These are phyloP conservation scores for Psilopsiagon aurifrons DNA, from an alignment of 2,113 vertebrate species.

Conservation along the genomic window DNA sequence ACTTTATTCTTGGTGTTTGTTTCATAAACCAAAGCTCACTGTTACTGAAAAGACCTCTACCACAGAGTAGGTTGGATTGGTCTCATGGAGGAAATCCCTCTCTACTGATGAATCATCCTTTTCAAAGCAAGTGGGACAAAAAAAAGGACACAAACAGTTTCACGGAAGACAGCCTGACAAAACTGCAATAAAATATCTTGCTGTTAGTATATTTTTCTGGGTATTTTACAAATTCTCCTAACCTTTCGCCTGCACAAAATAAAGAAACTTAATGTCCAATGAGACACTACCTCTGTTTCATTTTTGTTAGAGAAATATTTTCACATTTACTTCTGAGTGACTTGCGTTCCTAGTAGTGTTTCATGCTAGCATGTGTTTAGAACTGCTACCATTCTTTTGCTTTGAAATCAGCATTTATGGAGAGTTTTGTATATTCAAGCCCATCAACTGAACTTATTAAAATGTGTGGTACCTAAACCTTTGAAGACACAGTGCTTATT, in stretches of 20 bases:
- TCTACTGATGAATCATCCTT: not conserved
- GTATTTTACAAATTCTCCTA: not conserved
- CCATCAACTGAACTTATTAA: not conserved
- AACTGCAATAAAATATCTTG: not conserved
- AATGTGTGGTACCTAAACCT: not conserved
- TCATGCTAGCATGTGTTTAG: not conserved
- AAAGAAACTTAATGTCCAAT: not conserved
- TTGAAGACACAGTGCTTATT: conserved; percentile 11
- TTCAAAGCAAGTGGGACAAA: not conserved
- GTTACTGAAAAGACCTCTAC: not conserved
- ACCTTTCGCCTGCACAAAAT: rapidly evolving
- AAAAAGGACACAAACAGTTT: not conserved
- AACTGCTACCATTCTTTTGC: not conserved
- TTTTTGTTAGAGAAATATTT: not conserved
- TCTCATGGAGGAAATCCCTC: not conserved
- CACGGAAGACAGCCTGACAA: not conserved
- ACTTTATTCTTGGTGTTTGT: not conserved
- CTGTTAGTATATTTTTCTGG: not conserved
- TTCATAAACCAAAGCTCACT: not conserved
- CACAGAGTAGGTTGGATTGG: not conserved
- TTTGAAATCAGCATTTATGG: not conserved
- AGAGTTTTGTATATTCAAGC: not conserved
- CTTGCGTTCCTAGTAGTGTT: not conserved
- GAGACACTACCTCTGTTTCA: not conserved
- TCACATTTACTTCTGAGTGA: not conserved